Evolutionary conservation across 1,140 invertebrate species (phyloP), one percentile per base, ranked within the genome.

Genomic region (Lasioglossum albipes): DNA sequence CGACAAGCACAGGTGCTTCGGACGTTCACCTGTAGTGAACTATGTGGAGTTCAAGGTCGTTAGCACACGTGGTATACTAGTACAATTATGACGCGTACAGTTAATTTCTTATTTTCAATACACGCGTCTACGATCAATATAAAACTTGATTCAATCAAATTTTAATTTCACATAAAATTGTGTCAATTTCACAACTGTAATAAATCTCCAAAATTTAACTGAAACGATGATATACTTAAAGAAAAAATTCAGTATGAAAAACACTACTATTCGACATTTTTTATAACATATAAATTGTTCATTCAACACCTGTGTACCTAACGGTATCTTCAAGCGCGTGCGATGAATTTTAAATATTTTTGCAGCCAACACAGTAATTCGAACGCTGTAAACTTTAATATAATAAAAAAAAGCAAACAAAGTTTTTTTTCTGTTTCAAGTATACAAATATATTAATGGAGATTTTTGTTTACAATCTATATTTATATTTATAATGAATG

Each of bases 21-120:
- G 82, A 68, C 89, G 76, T 87, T 89, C 86, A 89, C 88, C 88
- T 88, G 79, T 57, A 45, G 83, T 72, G 52, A 72, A 67, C 71
- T 72, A 66, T 72, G 69, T 45, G 72, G 84, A 89, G 87, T 90
- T 89, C 88, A 88, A 89, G 88, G 89, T 85, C 84, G 36, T 65
- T 64, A 49, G 69, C 64, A 82, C 67, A 81, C 74, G 69, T 83
- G 77, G 54, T 86, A 81, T 62, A 67, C 74, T 61, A 82, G 13
- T 54, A 66, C 16, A 45, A 41, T 52, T 45, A 54, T 57, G 27
- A 13, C 9, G 16, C 16, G 0, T n/a, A 27, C n/a, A 18, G 67
- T 68, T 27, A 68, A 22, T 22, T 27, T 18, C 9, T 52, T 31
- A 20, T 16, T 18, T 16, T 41, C 10, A 22, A 42, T 27, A 76